Evolutionary conservation across 2,113 vertebrate species (phyloP), one percentile per base, ranked within the genome.

Genomic region (Willisornis vidua): DNA sequence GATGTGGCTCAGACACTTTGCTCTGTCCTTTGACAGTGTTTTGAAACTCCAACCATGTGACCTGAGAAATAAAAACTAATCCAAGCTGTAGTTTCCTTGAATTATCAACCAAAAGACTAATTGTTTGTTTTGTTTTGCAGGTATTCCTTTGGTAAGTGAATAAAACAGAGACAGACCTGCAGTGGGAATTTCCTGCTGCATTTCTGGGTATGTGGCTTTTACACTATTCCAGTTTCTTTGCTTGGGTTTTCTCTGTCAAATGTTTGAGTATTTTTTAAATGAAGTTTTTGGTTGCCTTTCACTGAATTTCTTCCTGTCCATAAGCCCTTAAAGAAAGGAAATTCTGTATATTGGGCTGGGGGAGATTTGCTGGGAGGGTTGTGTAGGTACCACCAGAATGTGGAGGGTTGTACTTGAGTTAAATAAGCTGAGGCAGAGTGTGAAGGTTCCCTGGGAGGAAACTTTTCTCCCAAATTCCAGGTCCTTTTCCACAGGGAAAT

Each of bases 61-160:
- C 48, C 8, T 22, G 62, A 77, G 82, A 55, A 74, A 5, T 18
- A 9, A 31, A 82, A 82, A 14, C 18, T 45, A 4, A 3, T 12
- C 1, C 2, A 4, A 66, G 16, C 5, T 1, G 0, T 20, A 9
- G 0, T 12, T 82, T 35, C 37, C n/a, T 59, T 1, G 31, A 49
- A 6, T 10, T 37, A 9, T 63, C 62, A 15, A 10, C 13, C 3
- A 9, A 11, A 20, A 9, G 87, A 54, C 52, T 96, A 71, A 96
- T 89, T 19, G 1, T 8, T 41, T 92, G 59, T 95, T 96, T 87
- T 98, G 79, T 98, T 96, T 98, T 98, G 73, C 97, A 98, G 98
- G 98, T 98, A 98, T 92, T 98, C 98, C 91, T 98, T 98, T 92
- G 98, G 98, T 98, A 98, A 98, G 98, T 98, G 98, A 90, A 46